Evolutionary conservation across 1,140 invertebrate species (phyloP).

Genomic region (Steinernema khuongi): DNA sequence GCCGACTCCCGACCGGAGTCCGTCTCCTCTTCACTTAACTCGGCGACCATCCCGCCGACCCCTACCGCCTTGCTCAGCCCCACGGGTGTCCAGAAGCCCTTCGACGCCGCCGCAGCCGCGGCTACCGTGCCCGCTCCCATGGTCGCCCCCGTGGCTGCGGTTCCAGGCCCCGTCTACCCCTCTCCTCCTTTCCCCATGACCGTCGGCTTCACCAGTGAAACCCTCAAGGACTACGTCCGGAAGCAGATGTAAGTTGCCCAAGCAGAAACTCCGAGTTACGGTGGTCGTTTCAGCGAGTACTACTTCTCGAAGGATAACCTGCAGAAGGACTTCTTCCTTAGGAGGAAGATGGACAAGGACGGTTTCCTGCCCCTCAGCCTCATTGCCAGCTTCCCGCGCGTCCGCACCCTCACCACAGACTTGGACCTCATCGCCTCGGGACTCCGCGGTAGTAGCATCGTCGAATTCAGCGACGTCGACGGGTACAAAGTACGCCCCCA

Average conservation of each 20-base stretch:
- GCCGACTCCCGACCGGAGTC: slow-evolving; percentile 40
- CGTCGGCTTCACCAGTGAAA: slow-evolving; percentile 33
- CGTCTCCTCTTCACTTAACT: slow-evolving; percentile 42
- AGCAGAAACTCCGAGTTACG: background rate
- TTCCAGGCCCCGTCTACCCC: slow-evolving; percentile 32
- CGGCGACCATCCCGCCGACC: slow-evolving; percentile 44
- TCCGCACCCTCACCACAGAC: slow-evolving; percentile 79
- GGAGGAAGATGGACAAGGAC: slow-evolving; percentile 87
- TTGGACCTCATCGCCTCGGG: slow-evolving; percentile 70
- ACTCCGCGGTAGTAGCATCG: slow-evolving; percentile 51
- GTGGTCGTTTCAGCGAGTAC: slow-evolving; percentile 76
- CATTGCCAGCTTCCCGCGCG: slow-evolving; percentile 89
- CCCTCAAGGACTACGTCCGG: slow-evolving; percentile 51
- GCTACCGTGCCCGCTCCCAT: slow-evolving; percentile 24
- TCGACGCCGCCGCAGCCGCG: slow-evolving; percentile 32
- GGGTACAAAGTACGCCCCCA: slow-evolving; percentile 39
- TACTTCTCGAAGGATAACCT: slow-evolving; percentile 98
- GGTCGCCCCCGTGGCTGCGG: slow-evolving; percentile 5
- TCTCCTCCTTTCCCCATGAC: slow-evolving; percentile 20
- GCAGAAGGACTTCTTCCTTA: slow-evolving; percentile 86
- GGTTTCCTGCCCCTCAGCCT: slow-evolving; percentile 85
- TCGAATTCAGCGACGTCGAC: slow-evolving; percentile 44
- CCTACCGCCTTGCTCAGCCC: slow-evolving; percentile 32
- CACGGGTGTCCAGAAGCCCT: slow-evolving; percentile 6
- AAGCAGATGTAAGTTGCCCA: slow-evolving; percentile 51